Percentiles rank a stretch among this genome's conserved stretches.
These are phyloP conservation scores for Sarcoramphus papa DNA, from an alignment of 2,797 vertebrate species.

Conservation along the genomic window DNA sequence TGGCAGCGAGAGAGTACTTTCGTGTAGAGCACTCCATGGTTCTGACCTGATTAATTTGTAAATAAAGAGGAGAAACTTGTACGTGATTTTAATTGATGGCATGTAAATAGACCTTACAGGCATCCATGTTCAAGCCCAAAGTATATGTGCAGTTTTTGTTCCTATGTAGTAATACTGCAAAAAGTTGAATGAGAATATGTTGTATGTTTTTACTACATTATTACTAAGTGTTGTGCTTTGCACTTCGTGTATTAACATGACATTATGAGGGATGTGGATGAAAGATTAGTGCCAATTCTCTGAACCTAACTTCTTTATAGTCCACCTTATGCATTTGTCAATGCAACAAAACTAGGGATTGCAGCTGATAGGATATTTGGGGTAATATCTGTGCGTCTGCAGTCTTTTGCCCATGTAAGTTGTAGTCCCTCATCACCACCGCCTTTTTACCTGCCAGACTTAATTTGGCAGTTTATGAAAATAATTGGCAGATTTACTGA, in stretches of 20 bases:
- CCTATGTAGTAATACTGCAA: neutral
- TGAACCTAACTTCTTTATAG: neutral
- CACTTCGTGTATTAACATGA: neutral
- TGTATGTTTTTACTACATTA: neutral
- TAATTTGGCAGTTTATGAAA: neutral
- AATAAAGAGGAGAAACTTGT: neutral
- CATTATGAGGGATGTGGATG: neutral
- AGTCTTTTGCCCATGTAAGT: neutral
- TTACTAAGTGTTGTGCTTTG: neutral
- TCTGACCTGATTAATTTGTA: neutral
- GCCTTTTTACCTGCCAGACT: neutral
- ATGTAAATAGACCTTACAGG: neutral
- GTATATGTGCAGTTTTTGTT: neutral
- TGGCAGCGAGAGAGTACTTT: neutral
- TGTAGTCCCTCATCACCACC: neutral
- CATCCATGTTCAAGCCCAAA: neutral
- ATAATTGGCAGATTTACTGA: neutral
- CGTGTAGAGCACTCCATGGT: neutral
- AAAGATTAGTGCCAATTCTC: neutral
- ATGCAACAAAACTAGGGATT: neutral
- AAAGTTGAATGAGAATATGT: neutral
- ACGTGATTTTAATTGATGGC: neutral
- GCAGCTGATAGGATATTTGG: neutral
- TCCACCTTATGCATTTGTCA: neutral
- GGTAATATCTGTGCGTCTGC: neutral